Evolutionary conservation across 1,140 invertebrate species (phyloP).

Genomic region (Drosophila biarmipes): DNA sequence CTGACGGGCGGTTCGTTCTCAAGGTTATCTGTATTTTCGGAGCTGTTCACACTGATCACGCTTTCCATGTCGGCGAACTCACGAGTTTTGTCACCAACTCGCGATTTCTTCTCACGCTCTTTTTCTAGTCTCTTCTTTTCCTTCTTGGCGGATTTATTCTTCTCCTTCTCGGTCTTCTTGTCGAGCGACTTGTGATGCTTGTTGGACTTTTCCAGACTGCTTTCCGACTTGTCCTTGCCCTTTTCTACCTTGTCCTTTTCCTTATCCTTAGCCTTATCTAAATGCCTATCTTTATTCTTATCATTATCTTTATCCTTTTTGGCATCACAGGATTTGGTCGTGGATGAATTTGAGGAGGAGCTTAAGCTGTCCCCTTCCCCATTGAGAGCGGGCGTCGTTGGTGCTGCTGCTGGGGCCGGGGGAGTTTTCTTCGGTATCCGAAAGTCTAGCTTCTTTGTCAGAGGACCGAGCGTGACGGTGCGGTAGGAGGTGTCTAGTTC

Average conservation of each 20-base stretch:
- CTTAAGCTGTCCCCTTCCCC: neutral
- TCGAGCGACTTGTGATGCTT: conserved; percentile 8
- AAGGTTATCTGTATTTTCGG: conserved; percentile 35
- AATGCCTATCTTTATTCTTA: neutral
- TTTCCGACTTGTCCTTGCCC: neutral
- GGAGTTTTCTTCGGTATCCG: conserved; percentile 57
- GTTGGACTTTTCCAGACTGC: conserved; percentile 10
- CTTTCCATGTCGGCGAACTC: neutral
- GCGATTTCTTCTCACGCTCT: neutral
- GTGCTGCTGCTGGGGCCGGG: neutral
- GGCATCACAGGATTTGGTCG: conserved; percentile 27
- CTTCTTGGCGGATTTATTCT: neutral
- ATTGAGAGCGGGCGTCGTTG: neutral
- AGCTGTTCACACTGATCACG: neutral
- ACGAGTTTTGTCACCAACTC: neutral
- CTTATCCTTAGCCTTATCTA: conserved; percentile 8
- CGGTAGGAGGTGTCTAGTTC: conserved; percentile 61
- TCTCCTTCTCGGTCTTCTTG: conserved; percentile 3
- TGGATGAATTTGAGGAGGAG: neutral
- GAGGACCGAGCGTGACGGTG: neutral
- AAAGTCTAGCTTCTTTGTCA: conserved; percentile 51
- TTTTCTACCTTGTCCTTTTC: neutral
- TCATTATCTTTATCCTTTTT: conserved; percentile 9
- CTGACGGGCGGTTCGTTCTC: conserved; percentile 56
- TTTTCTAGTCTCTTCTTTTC: conserved; percentile 8